phyloP scores from a whole-genome alignment of 1,140 invertebrate genomes.

The Pseudomyrmex cubaensis region DNA sequence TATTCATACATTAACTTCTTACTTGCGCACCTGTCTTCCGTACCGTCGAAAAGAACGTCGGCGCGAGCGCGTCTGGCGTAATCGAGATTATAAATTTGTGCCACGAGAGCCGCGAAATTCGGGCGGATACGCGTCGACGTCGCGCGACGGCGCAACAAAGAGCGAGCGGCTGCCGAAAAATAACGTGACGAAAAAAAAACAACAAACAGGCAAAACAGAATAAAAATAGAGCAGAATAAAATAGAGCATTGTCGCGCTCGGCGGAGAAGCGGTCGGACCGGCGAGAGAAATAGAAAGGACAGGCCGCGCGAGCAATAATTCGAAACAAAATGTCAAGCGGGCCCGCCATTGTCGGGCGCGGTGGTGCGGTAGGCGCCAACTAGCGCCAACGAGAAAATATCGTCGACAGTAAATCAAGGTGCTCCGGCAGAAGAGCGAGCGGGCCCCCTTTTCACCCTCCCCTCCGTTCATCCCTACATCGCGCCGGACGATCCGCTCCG shows the following conservation, averaged over 20 bases:
- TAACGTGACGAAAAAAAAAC: slow-evolving; percentile 54
- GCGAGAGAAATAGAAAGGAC: slow-evolving; percentile 76
- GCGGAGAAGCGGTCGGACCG: slow-evolving; percentile 37
- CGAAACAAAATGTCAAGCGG: slow-evolving; percentile 83
- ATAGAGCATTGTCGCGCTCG: slow-evolving; percentile 56
- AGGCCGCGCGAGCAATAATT: slow-evolving; percentile 81
- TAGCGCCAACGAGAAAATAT: slow-evolving; percentile 82
- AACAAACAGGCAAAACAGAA: slow-evolving; percentile 41
- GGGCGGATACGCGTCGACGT: slow-evolving; percentile 62
- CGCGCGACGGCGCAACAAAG: slow-evolving; percentile 68
- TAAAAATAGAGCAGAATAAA: slow-evolving; percentile 49
- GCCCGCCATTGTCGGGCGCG: slow-evolving; percentile 80
- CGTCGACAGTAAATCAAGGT: slow-evolving; percentile 83
- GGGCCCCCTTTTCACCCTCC: slow-evolving; percentile 61
- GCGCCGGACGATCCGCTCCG: slow-evolving; percentile 61
- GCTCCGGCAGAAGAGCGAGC: slow-evolving; percentile 74
- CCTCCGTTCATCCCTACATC: slow-evolving; percentile 48
- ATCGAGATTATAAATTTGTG: slow-evolving; percentile 61
- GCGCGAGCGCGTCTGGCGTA: slow-evolving; percentile 5
- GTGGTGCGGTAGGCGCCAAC: slow-evolving; percentile 81
- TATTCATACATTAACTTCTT: background rate
- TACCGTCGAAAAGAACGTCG: background rate
- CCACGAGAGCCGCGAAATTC: slow-evolving; percentile 39
- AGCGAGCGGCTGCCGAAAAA: slow-evolving; percentile 63
- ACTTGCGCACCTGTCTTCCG: slow-evolving; percentile 11